Conservation (phyloP, 2,113 vertebrate genomes). For the Bufo gargarizans region DNA sequence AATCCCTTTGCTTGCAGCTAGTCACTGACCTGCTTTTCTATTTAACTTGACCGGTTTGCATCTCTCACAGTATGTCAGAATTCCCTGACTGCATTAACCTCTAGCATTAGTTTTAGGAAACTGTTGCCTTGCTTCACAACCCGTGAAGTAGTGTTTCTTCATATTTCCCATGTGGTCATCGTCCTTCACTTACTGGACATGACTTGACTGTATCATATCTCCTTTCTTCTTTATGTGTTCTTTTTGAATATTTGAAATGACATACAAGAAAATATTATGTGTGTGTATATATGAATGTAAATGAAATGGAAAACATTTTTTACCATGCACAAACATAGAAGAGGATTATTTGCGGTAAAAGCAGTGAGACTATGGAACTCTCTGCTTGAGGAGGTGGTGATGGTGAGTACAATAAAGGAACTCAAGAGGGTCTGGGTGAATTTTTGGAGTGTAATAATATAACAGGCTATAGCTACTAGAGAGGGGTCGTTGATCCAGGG, state of each 20-base stretch:
- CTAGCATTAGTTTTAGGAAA: constrained; percentile 33
- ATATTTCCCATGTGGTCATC: background rate
- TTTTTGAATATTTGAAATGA: background rate
- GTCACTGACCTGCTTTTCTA: constrained; percentile 24
- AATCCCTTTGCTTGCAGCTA: background rate
- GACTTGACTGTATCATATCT: background rate
- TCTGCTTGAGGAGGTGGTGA: no score
- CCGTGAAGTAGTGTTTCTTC: constrained; percentile 25
- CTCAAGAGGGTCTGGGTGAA: no score
- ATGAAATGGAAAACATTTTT: background rate
- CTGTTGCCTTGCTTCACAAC: constrained; percentile 4
- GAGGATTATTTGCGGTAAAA: no score
- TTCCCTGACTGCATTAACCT: constrained; percentile 45
- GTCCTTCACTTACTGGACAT: background rate
- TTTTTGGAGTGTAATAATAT: no score
- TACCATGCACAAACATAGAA: no score
- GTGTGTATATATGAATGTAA: background rate
- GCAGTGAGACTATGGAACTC: no score
- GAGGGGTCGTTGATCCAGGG: no score
- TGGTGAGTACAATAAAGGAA: no score
- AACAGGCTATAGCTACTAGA: no score
- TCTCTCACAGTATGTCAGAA: background rate
- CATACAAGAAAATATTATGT: background rate
- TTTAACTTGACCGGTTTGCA: background rate
- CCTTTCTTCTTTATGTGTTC: background rate